Base-by-base conservation (phyloP, 53 echinoderm and acorn worm species). In the Luidia sarsii region DNA sequence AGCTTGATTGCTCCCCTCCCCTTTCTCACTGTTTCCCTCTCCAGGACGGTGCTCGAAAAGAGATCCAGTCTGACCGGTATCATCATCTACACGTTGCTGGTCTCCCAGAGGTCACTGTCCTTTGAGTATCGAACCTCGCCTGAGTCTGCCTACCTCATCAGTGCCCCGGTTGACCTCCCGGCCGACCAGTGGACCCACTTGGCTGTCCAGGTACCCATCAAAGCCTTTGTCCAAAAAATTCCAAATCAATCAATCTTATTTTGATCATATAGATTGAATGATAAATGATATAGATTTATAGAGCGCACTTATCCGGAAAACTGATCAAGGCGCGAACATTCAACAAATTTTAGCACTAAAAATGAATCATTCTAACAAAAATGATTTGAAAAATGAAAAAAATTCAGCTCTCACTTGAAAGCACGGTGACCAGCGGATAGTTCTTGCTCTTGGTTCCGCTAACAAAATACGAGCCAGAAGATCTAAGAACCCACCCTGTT, bases 141-240 rank as follows among this genome's bases (percentile, higher is more conserved):
- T 57, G 88, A 85, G 0, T 50, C 70, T 23, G 86, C 83, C 32
- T 90, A 90, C 50, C 73, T 97, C 14, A 75, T 77, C 23, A 64
- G 55, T 28, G 66, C 86, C 37, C 91, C 83, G 33, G 68, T 69
- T 11, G 69, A 84, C 29, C 33, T 97, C 22, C 48, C 70, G 20
- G 46, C 87, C 48, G 66, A 50, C 15, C 88, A 75, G 34, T 97
- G 97, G 97, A 91, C 91, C 45, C 93, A 97, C 66, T 34, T 97
- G 72, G 89, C 84, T 3, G 48, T 97, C 10, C 97, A 97, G 91
- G 97, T 90, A 85, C 34, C 8, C 4, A n/a, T n/a, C n/a, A n/a
- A n/a, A n/a, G n/a, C n/a, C n/a, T n/a, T n/a, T n/a, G n/a, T n/a
- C n/a, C 7, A 45, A 45, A 45, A 14, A 9, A 45, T 9, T 14